Evolutionary conservation across 2,797 vertebrate genomes (phyloP).

Genomic region (Bovichtus variegatus): DNA sequence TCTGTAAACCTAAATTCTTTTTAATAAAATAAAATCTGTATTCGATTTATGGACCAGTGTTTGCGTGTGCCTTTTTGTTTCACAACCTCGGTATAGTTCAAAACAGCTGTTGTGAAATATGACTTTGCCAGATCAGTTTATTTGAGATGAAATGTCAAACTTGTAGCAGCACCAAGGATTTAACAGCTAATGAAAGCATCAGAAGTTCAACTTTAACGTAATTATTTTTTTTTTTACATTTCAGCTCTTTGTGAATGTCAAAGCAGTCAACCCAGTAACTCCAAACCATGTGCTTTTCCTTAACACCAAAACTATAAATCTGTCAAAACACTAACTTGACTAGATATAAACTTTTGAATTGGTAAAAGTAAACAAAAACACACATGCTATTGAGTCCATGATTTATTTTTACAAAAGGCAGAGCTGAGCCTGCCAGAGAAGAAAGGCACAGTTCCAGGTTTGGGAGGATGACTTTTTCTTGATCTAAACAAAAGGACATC

Average conservation of each 20-base stretch:
- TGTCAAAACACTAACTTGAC: background rate
- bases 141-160: no score
- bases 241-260: background rate
- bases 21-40: constrained; percentile 87
- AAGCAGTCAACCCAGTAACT: background rate
- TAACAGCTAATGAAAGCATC: no score
- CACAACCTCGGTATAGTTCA: background rate
- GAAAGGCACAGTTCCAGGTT: constrained; percentile 72
- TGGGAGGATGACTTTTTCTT: constrained; percentile 10
- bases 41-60: constrained; percentile 69
- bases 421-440: constrained; percentile 21
- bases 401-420: constrained; percentile 74
- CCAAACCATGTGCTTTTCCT: background rate
- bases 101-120: background rate
- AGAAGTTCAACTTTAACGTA: background rate
- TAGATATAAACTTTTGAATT: background rate
- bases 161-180: no score
- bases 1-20: constrained; percentile 85
- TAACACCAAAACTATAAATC: background rate
- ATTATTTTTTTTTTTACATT: background rate
- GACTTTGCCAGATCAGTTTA: background rate
- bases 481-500: constrained; percentile 20
- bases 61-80: constrained; percentile 13
- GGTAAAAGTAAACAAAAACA: constrained; percentile 19
- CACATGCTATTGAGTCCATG: background rate